A percentile compares a stretch with the other conserved stretches of the same genome.
These are phyloP conservation scores for Pyxicephalus adspersus DNA, from an alignment of 2,113 vertebrate genomes.

Conservation along the genomic window DNA sequence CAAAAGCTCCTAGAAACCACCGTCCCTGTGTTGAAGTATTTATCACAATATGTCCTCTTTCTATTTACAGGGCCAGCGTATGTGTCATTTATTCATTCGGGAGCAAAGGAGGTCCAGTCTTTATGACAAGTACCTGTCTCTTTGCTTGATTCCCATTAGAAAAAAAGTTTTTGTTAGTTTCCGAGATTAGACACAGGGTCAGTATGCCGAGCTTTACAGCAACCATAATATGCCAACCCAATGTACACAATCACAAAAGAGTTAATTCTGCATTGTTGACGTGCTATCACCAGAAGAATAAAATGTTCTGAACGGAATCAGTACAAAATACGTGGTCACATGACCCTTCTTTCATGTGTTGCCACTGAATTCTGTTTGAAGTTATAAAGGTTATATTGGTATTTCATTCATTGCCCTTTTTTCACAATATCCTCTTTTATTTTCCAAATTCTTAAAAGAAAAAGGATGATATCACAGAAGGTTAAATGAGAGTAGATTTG, in stretches of 20 bases:
- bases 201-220: neutral
- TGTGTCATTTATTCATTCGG: neutral
- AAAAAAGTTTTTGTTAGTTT: too few relatives aligned
- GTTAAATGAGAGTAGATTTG: neutral
- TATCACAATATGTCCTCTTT: neutral
- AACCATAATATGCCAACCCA: neutral
- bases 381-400: conserved; percentile 35
- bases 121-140: too few relatives aligned
- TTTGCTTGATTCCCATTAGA: too few relatives aligned
- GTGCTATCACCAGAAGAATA: conserved; percentile 13
- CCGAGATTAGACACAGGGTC: too few relatives aligned
- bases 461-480: neutral
- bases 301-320: conserved; percentile 9
- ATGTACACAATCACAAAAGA: neutral
- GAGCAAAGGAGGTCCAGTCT: too few relatives aligned
- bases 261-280: neutral
- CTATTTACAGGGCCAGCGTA: neutral
- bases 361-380: conserved; percentile 31
- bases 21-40: neutral
- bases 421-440: conserved; percentile 7
- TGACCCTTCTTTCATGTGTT: conserved; percentile 18
- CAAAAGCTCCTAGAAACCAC: neutral
- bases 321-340: neutral
- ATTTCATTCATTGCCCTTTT: neutral
- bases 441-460: neutral